These are phyloP conservation scores for Halocynthia roretzi DNA, from an alignment of 23 tunicate species.

Conservation along the genomic window DNA sequence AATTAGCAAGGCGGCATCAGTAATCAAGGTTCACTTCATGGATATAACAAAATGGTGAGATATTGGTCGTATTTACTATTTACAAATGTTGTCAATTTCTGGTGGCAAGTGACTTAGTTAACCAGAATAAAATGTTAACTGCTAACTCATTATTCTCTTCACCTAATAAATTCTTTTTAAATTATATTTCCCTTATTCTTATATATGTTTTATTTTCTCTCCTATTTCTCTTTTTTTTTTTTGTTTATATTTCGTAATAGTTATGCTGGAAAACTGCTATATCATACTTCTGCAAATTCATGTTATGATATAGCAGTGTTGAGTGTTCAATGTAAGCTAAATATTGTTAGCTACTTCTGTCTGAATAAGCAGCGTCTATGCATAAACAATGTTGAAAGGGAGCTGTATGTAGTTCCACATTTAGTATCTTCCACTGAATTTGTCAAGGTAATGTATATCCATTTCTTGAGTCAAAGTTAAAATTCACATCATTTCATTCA, in stretches of 20 bases:
- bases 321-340: not conserved
- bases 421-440: not conserved
- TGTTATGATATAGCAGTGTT: slow-evolving; percentile 20
- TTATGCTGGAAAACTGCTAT: not conserved
- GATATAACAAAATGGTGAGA: slow-evolving; percentile 8
- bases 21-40: not conserved
- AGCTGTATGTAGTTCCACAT: not conserved
- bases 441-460: not conserved
- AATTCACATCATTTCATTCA: not conserved
- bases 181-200: not conserved
- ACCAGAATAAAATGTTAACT: too few relatives aligned
- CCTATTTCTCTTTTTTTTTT: too few relatives aligned
- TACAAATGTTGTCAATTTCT: not conserved
- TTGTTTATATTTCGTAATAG: not conserved
- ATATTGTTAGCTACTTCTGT: not conserved
- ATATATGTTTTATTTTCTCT: too few relatives aligned
- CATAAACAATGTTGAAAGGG: not conserved
- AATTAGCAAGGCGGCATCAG: not conserved
- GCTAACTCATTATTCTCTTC: too few relatives aligned
- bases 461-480: slow-evolving; percentile 1
- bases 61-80: not conserved
- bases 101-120: not conserved
- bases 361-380: not conserved
- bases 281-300: slow-evolving; percentile 3
- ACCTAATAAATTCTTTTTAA: too few relatives aligned